Evolutionary conservation across 2,113 vertebrate genomes (phyloP), one percentile per base, ranked within the genome.

Genomic region (Chrysochloris asiatica): DNA sequence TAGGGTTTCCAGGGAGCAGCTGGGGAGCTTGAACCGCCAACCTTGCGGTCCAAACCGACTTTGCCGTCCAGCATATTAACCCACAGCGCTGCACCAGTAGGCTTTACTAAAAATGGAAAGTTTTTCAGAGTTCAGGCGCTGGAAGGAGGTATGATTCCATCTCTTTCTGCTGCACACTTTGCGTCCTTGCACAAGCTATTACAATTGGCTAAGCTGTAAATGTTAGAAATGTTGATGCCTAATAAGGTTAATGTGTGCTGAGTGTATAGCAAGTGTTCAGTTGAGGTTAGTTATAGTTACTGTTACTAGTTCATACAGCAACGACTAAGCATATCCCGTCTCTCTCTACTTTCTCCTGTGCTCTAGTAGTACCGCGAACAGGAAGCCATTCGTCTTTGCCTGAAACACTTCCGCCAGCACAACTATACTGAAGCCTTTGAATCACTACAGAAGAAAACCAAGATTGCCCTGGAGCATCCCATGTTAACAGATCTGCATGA

Each of bases 401-500:
- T 99, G 82, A 99, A 99, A 97, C 99, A 99, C 97, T 99, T 99
- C 92, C 98, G 99, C 83, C 99, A 99, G 95, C 99, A 99, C 97
- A 99, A 99, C 98, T 99, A 99, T 97, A 99, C 99, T 0, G 99
- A 99, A 93, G 99, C 99, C 90, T 99, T 99, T n/a, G 99, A 99
- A 97, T 99, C 99, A 0, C 97, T 99, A 97, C 99, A 99, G 97
- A 99, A 99, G 98, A 99, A 99, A 97, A 99, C 99, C 8, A 99
- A 97, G 96, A 99, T 99, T 88, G 99, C 99, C 0, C 97, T 99
- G 95, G 99, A 99, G 93, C 99, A 99, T 94, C 99, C 99, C 9
- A 99, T 99, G 99, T 92, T 99, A 96, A 99, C 99, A 30, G 99
- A 99, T 95, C 98, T 99, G 71, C 99, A 99, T 0, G 99, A 99